Percentiles rank a stretch among this genome's conserved stretches.
phyloP scores from a whole-genome alignment of 2,888 invertebrate genomes.

The Phalera bucephala region DNA sequence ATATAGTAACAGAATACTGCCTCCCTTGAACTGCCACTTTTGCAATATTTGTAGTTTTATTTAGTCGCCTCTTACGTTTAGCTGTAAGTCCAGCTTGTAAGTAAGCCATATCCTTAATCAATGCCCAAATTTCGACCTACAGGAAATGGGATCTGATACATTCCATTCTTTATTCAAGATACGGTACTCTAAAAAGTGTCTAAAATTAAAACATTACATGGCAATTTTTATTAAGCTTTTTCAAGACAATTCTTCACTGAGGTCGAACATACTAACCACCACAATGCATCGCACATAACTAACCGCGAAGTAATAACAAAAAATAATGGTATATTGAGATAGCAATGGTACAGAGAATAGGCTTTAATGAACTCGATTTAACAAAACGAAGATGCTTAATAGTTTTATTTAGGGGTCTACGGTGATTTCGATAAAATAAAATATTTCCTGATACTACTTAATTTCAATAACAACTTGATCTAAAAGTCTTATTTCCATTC shows the following conservation, averaged over 20 bases:
- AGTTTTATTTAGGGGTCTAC: constrained; percentile 38
- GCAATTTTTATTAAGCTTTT: neutral
- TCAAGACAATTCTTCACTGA: neutral
- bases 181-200: too few species aligned
- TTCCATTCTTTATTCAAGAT: too few species aligned
- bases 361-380: constrained; percentile 50
- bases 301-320: constrained; percentile 42
- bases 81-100: too few species aligned
- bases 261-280: neutral
- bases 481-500: too few species aligned
- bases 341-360: constrained; percentile 50
- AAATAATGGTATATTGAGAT: constrained; percentile 38
- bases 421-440: neutral
- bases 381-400: constrained; percentile 32
- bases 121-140: too few species aligned
- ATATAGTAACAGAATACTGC: too few species aligned
- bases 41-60: too few species aligned
- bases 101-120: too few species aligned
- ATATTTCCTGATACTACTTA: neutral
- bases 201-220: neutral
- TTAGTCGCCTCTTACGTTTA: too few species aligned
- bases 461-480: neutral
- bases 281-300: constrained; percentile 30
- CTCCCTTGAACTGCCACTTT: too few species aligned
- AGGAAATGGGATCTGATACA: too few species aligned